Evolutionary conservation across 2,888 invertebrate species (phyloP).

Genomic region (Eudemis profundana): DNA sequence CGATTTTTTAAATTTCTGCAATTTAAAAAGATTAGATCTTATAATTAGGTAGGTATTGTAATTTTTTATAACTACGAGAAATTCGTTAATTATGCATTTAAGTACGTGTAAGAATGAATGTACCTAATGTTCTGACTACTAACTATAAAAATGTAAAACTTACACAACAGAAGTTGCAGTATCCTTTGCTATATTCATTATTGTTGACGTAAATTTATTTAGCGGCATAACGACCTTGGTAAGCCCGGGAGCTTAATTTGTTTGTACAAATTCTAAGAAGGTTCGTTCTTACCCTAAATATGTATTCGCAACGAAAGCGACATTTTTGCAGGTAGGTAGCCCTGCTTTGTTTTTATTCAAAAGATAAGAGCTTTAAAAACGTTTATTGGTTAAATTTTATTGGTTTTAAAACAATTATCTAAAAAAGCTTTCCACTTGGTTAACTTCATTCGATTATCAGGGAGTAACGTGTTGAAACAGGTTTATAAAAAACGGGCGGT

Average conservation of each 20-base stretch:
- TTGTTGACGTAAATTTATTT: not conserved
- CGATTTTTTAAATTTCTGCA: too few species aligned
- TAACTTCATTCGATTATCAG: slow-evolving; percentile 48
- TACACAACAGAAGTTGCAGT: not conserved
- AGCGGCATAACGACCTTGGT: slow-evolving; percentile 6
- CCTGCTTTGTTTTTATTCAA: not conserved
- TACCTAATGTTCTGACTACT: too few species aligned
- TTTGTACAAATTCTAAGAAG: slow-evolving; percentile 24
- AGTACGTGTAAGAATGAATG: too few species aligned
- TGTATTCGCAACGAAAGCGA: slow-evolving; percentile 24
- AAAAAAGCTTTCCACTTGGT: slow-evolving; percentile 31
- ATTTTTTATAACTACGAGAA: too few species aligned
- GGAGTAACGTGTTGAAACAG: slow-evolving; percentile 58
- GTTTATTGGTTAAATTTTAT: not conserved
- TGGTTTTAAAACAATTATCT: slow-evolving; percentile 21
- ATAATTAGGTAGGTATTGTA: too few species aligned
- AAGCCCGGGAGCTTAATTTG: slow-evolving; percentile 17
- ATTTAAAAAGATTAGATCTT: too few species aligned
- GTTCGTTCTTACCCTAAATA: slow-evolving; percentile 6
- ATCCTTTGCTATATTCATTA: not conserved
- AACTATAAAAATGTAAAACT: not conserved
- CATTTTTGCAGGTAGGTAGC: slow-evolving; percentile 24
- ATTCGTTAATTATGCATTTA: too few species aligned
- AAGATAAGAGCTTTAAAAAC: not conserved
- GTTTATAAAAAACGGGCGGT: slow-evolving; percentile 71